phyloP scores from a whole-genome alignment of 2,888 invertebrate species.

The Vesta saturnalis region DNA sequence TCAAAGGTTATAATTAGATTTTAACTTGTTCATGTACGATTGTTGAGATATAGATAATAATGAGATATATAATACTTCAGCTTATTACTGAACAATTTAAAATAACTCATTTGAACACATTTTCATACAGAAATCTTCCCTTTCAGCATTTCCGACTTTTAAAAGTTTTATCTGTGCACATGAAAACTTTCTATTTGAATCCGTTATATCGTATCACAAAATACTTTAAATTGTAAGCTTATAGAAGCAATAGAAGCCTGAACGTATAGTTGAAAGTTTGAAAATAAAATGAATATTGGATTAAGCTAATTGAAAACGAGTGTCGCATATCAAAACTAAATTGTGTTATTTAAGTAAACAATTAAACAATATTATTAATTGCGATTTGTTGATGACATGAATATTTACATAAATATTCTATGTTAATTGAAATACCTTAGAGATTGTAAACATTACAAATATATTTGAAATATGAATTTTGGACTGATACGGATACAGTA shows the following conservation, averaged over 20 bases:
- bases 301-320: conserved; percentile 1
- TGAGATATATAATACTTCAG: conserved; percentile 24
- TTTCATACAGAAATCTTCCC: not conserved
- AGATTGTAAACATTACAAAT: no score
- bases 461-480: no score
- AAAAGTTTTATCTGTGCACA: conserved; percentile 6
- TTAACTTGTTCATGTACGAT: conserved; percentile 31
- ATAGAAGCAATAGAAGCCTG: not conserved
- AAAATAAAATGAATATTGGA: conserved; percentile 7
- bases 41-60: conserved; percentile 29
- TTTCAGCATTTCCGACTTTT: not conserved
- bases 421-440: no score
- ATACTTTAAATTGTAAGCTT: conserved; percentile 11
- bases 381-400: no score
- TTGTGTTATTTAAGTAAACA: no score
- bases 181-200: conserved; percentile 7
- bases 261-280: conserved; percentile 6
- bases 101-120: conserved; percentile 5
- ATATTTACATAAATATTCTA: no score
- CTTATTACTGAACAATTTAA: conserved; percentile 25
- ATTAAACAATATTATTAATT: no score
- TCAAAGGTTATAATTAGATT: conserved; percentile 36
- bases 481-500: no score
- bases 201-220: not conserved
- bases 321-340: no score